Evolutionary conservation across 30 jellyfish, hydroid and myxozoan species (phyloP).

Genomic region (Hydractinia echinata): DNA sequence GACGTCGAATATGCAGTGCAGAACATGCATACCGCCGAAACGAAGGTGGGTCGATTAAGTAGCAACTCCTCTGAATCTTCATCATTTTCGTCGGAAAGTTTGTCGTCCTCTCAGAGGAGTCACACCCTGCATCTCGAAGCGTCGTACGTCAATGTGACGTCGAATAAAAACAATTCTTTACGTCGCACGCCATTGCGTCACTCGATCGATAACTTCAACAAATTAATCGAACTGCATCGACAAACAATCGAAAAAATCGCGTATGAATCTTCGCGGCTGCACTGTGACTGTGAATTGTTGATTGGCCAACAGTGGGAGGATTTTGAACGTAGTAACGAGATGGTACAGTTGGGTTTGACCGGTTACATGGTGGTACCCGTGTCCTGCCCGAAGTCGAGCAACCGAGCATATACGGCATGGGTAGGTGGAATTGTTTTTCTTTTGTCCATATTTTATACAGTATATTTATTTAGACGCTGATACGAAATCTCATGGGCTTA

Average conservation of each 20-base stretch:
- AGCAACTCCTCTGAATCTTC: slow-evolving; percentile 36
- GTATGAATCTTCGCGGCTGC: slow-evolving; percentile 43
- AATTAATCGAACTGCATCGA: slow-evolving; percentile 63
- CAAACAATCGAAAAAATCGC: slow-evolving; percentile 73
- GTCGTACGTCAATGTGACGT: background rate
- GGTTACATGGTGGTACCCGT: slow-evolving; percentile 82
- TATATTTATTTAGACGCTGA: too few species aligned
- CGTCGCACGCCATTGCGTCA: slow-evolving; percentile 49
- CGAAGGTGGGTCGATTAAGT: slow-evolving; percentile 19
- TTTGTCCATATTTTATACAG: background rate
- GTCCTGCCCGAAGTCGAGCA: slow-evolving; percentile 20
- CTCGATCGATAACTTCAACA: slow-evolving; percentile 62
- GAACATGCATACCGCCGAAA: background rate
- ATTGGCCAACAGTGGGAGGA: slow-evolving; percentile 49
- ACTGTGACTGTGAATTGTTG: slow-evolving; percentile 56
- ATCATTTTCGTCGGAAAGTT: slow-evolving; percentile 17
- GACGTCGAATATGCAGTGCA: slow-evolving; percentile 3
- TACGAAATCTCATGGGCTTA: too few species aligned
- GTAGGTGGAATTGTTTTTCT: slow-evolving; percentile 18
- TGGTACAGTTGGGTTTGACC: slow-evolving; percentile 57
- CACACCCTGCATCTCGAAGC: background rate
- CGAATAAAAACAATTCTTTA: slow-evolving; percentile 9
- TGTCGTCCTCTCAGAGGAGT: slow-evolving; percentile 12
- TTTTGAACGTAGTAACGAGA: slow-evolving; percentile 59
- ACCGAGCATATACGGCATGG: slow-evolving; percentile 72